phyloP scores from a whole-genome alignment of 2,888 invertebrate species.

The Nemotelus pantherinus region DNA sequence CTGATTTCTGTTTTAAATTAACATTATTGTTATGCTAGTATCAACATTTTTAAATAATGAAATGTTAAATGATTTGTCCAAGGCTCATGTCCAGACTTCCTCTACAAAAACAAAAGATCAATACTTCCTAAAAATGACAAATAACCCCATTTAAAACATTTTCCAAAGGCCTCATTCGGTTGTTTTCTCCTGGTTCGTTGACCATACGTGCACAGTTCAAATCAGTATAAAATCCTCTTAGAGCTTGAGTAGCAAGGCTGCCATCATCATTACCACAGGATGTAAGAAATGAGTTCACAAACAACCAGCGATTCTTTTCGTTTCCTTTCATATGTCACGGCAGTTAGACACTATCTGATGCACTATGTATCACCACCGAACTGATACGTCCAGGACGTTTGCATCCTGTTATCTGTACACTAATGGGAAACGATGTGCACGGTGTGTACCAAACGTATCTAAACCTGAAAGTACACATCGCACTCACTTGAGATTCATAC shows the following conservation, averaged over 20 bases:
- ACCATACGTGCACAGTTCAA: background rate
- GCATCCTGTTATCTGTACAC: background rate
- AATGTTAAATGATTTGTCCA: too few species aligned
- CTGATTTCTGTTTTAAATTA: too few species aligned
- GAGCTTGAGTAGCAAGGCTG: background rate
- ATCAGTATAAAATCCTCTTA: background rate
- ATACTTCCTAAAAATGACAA: too few species aligned
- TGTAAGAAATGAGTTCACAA: slow-evolving; percentile 28
- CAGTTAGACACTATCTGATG: background rate
- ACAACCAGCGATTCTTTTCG: background rate
- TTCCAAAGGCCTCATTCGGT: background rate
- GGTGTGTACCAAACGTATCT: background rate
- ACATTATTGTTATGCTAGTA: too few species aligned
- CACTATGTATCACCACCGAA: background rate
- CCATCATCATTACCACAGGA: slow-evolving; percentile 8
- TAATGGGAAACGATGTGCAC: background rate
- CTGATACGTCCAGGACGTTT: background rate
- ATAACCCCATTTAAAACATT: too few species aligned
- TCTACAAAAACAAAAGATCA: too few species aligned
- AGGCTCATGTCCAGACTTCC: too few species aligned
- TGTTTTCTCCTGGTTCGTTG: slow-evolving; percentile 13
- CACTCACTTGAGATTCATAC: slow-evolving; percentile 2
- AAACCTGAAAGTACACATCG: slow-evolving; percentile 2
- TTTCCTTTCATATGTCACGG: background rate
- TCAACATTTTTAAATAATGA: too few species aligned